Evolutionary conservation across 2,888 invertebrate genomes (phyloP).

Genomic region (Hydrotaea diabolus): DNA sequence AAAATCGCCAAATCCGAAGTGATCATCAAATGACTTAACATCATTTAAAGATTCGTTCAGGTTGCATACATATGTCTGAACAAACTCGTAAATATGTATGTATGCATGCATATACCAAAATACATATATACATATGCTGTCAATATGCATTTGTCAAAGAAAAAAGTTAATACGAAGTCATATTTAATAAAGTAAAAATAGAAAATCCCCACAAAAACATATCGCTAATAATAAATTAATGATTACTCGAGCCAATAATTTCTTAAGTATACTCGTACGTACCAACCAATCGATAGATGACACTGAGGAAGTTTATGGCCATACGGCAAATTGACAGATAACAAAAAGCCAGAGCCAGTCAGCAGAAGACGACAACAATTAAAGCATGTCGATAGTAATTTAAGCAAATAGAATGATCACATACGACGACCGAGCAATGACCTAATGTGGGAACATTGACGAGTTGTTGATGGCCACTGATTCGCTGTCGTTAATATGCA

Average conservation of each 20-base stretch:
- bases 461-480: no score
- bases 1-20: not conserved
- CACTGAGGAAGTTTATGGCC: slow-evolving; percentile 25
- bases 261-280: slow-evolving; percentile 6
- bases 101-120: no score
- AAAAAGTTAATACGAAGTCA: not conserved
- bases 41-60: not conserved
- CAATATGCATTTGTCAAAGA: not conserved
- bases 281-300: slow-evolving; percentile 12
- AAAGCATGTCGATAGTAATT: not conserved
- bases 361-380: not conserved
- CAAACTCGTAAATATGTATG: no score
- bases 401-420: not conserved
- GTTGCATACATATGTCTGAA: not conserved
- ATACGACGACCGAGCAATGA: not conserved
- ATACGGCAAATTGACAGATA: not conserved
- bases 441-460: not conserved
- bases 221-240: not conserved
- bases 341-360: not conserved
- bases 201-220: not conserved
- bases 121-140: no score
- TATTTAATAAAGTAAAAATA: not conserved
- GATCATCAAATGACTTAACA: slow-evolving; percentile 22
- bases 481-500: no score
- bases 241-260: not conserved